Conservation (phyloP, 2,113 vertebrate species). For the Ondatra zibethicus region DNA sequence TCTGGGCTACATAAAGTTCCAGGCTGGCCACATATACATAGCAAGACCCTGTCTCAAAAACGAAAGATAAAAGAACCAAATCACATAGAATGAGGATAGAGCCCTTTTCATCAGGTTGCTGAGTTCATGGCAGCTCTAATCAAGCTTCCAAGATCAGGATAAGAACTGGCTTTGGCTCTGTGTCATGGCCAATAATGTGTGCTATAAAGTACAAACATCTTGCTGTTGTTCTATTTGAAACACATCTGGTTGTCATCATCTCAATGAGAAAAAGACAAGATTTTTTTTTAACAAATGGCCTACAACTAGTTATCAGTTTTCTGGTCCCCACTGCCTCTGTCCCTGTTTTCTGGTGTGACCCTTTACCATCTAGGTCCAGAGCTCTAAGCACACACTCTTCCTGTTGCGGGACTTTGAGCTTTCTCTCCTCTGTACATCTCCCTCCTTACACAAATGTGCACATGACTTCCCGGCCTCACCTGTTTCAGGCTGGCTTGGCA, state of each 20-base stretch:
- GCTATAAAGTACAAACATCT: background rate
- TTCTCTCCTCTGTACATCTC: background rate
- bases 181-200: background rate
- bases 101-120: background rate
- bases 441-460: background rate
- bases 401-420: background rate
- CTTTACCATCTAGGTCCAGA: background rate
- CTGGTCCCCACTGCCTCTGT: background rate
- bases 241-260: background rate
- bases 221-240: background rate
- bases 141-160: background rate
- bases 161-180: background rate
- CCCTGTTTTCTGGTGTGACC: background rate
- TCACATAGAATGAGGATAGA: background rate
- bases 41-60: background rate
- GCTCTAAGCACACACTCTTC: background rate
- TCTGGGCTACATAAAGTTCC: background rate
- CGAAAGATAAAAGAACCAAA: background rate
- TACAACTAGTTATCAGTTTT: background rate
- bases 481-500: conserved; percentile 21
- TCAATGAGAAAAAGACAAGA: background rate
- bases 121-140: background rate
- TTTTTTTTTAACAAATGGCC: background rate
- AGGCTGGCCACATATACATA: background rate
- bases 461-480: background rate